phyloP scores from a whole-genome alignment of 2,113 vertebrate species.

The Indicator maculatus region DNA sequence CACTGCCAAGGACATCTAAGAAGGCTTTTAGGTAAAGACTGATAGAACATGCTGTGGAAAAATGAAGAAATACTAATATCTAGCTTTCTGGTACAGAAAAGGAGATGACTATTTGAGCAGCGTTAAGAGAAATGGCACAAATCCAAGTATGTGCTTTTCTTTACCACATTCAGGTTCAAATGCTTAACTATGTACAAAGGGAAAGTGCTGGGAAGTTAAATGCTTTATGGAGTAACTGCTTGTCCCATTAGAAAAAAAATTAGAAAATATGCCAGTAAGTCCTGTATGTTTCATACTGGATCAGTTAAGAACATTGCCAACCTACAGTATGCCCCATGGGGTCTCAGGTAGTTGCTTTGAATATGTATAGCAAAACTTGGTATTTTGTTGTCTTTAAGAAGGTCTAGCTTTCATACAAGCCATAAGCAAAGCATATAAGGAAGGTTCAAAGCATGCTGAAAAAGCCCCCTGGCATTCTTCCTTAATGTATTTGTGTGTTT shows the following conservation, averaged over 20 bases:
- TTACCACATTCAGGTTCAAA: not conserved
- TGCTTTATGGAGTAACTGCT: not conserved
- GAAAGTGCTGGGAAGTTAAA: not conserved
- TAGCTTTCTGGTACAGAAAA: not conserved
- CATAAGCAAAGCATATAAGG: not conserved
- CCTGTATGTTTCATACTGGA: not conserved
- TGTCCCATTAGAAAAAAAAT: not conserved
- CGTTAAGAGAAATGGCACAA: not conserved
- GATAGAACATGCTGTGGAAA: not conserved
- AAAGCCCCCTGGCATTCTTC: not conserved
- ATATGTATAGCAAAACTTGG: not conserved
- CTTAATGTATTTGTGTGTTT: not conserved
- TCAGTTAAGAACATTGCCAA: not conserved
- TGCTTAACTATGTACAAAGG: not conserved
- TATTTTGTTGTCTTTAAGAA: not conserved
- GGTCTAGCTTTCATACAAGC: not conserved
- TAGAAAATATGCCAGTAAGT: not conserved
- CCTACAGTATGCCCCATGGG: not conserved
- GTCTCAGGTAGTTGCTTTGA: not conserved
- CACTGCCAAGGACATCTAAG: not conserved
- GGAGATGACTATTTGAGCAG: not conserved
- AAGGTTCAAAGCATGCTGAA: not conserved
- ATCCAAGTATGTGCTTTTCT: not conserved
- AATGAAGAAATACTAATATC: not conserved
- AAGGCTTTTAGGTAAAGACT: not conserved